phyloP scores from a whole-genome alignment of 2,888 invertebrate species.

The Pseudolycoriella hygida region DNA sequence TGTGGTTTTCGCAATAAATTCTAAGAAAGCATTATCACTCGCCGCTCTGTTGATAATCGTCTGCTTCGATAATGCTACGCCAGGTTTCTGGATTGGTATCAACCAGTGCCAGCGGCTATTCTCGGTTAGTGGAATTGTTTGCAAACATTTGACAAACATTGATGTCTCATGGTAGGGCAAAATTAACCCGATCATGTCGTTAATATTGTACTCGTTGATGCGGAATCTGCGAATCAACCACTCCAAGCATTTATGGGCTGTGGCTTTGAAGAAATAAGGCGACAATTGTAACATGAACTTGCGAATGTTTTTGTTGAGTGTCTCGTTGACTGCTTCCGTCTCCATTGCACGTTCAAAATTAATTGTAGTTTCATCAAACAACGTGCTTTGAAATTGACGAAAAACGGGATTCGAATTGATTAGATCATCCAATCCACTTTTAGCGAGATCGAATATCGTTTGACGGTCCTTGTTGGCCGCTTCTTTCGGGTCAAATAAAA shows the following conservation, averaged over 20 bases:
- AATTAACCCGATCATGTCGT: constrained; percentile 60
- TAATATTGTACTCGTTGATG: constrained; percentile 75
- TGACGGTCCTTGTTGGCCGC: constrained; percentile 73
- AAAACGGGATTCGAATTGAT: constrained; percentile 55
- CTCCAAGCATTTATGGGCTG: constrained; percentile 78
- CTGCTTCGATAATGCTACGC: constrained; percentile 52
- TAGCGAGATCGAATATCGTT: constrained; percentile 71
- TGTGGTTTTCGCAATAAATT: constrained; percentile 42
- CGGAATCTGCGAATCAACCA: constrained; percentile 85
- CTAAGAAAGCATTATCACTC: constrained; percentile 40
- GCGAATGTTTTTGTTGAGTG: constrained; percentile 54
- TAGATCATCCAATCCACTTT: constrained; percentile 71
- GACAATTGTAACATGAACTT: constrained; percentile 66
- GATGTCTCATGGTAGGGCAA: constrained; percentile 88
- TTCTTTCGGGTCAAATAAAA: constrained; percentile 79
- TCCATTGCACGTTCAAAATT: constrained; percentile 69
- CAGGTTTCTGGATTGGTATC: constrained; percentile 49
- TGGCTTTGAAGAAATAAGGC: constrained; percentile 73
- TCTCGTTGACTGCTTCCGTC: constrained; percentile 51
- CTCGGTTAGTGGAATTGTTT: constrained; percentile 49
- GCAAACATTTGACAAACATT: constrained; percentile 67
- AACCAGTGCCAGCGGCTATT: constrained; percentile 65
- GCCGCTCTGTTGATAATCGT: constrained; percentile 55
- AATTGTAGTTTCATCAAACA: constrained; percentile 62
- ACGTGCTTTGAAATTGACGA: constrained; percentile 46